phyloP scores from a whole-genome alignment of 2,888 invertebrate species.

The Oscheius myriophilus region DNA sequence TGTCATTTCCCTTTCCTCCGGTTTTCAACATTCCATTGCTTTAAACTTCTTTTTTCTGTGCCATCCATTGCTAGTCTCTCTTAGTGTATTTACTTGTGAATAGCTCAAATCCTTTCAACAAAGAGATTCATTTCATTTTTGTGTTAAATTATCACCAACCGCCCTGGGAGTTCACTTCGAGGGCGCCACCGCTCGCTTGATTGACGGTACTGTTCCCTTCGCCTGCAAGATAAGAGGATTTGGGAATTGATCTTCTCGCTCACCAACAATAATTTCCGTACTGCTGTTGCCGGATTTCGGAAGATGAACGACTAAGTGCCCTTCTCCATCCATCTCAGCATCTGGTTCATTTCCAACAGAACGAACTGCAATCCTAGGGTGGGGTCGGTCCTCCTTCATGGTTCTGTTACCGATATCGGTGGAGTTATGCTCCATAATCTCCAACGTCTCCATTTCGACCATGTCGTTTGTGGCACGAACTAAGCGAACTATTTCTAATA shows the following conservation, averaged over 20 bases:
- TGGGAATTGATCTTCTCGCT: not conserved
- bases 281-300: conserved; percentile 9
- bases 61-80: too few relatives aligned
- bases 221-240: not conserved
- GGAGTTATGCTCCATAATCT: conserved; percentile 6
- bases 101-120: too few relatives aligned
- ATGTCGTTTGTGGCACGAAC: conserved; percentile 19
- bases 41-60: too few relatives aligned
- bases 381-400: not conserved
- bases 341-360: not conserved
- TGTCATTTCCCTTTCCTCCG: too few relatives aligned
- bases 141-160: conserved; percentile 12
- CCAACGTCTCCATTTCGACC: conserved; percentile 9
- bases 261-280: conserved; percentile 18
- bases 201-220: conserved; percentile 10
- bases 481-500: not conserved
- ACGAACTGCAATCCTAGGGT: not conserved
- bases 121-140: too few relatives aligned
- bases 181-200: conserved; percentile 9
- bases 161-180: conserved; percentile 23
- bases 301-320: conserved; percentile 18
- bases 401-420: conserved; percentile 8
- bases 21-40: too few relatives aligned
- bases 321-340: conserved; percentile 5
- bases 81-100: too few relatives aligned